phyloP scores from a whole-genome alignment of 2,113 vertebrate species.

The Orycteropus afer region DNA sequence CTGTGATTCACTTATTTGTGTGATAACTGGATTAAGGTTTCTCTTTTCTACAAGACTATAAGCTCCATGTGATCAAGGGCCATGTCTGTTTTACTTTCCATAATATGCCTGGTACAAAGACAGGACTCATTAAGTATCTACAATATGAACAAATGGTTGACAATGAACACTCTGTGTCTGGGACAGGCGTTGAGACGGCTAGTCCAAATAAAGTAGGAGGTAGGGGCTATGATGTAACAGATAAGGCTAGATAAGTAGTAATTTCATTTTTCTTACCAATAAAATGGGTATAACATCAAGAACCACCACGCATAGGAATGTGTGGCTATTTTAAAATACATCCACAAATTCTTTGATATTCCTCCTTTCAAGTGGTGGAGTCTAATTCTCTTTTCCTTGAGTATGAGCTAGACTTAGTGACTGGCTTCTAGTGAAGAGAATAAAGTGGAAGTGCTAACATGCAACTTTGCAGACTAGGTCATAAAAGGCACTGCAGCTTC shows the following conservation, averaged over 20 bases:
- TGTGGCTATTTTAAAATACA: constrained; percentile 23
- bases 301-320: neutral
- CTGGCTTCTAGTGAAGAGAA: too few relatives aligned
- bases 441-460: too few relatives aligned
- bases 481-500: too few relatives aligned
- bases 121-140: neutral
- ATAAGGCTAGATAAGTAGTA: neutral
- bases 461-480: too few relatives aligned
- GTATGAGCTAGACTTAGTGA: too few relatives aligned
- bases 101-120: neutral
- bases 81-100: neutral
- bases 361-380: too few relatives aligned
- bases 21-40: constrained; percentile 4
- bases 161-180: neutral
- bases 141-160: neutral
- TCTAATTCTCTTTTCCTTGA: too few relatives aligned
- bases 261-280: constrained; percentile 20
- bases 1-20: constrained; percentile 20
- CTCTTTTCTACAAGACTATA: constrained; percentile 34
- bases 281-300: neutral
- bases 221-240: neutral
- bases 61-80: too few relatives aligned
- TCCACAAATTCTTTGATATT: constrained; percentile 2
- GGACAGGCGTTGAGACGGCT: neutral
- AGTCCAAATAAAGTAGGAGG: neutral